These are phyloP conservation scores for Sphaeramia orbicularis DNA, from an alignment of 2,797 vertebrate species.

Conservation along the genomic window DNA sequence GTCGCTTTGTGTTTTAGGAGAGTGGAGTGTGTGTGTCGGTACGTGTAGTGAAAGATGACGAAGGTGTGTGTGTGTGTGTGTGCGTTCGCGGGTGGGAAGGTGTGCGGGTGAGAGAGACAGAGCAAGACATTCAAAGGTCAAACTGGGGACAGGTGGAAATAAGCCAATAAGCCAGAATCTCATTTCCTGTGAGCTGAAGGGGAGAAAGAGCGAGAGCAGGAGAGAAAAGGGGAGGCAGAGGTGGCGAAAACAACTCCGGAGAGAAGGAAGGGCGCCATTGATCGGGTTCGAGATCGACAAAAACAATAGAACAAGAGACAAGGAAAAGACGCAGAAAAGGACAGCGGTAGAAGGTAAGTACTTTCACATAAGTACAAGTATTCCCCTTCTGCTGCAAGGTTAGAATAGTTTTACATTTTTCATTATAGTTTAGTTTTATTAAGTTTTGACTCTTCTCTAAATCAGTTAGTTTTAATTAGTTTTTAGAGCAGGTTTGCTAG, in stretches of 20 bases:
- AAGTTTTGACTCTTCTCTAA: no score
- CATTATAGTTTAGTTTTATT: no score
- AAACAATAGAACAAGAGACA: constrained; percentile 6
- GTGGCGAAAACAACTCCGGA: neutral
- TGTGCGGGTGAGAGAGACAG: constrained; percentile 2
- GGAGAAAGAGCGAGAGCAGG: constrained; percentile 38
- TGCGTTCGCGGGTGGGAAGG: constrained; percentile 9
- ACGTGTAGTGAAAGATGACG: neutral
- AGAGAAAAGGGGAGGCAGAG: neutral
- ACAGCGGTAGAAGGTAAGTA: no score
- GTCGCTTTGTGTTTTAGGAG: neutral
- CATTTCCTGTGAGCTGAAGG: constrained; percentile 71
- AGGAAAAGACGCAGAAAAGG: constrained; percentile 1
- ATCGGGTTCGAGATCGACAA: constrained; percentile 19
- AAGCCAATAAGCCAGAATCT: constrained; percentile 74
- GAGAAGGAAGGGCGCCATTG: constrained; percentile 12
- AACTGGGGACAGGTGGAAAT: constrained; percentile 70
- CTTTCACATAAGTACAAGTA: no score
- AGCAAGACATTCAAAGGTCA: constrained; percentile 62
- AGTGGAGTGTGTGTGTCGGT: constrained; percentile 1
- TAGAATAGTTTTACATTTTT: no score
- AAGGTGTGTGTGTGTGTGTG: neutral
- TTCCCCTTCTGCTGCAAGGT: no score
- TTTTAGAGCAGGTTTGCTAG: no score
- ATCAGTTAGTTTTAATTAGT: no score